A percentile compares a stretch with the other conserved stretches of the same genome.
Conservation (phyloP, 2,888 invertebrate species). For the Lycaena phlaeas region DNA sequence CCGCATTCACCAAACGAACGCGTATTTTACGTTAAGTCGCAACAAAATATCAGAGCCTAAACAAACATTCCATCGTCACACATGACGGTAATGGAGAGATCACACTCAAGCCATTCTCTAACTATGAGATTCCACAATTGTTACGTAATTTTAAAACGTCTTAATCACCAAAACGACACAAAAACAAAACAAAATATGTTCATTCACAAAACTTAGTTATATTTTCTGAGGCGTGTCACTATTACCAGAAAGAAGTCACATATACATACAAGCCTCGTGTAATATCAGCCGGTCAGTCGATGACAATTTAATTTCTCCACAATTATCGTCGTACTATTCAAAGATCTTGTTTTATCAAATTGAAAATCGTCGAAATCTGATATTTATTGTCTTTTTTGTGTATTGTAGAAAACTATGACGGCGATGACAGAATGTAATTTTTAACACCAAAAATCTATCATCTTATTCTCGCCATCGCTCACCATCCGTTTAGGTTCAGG, state of each 20-base stretch:
- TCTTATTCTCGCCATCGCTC: slow-evolving; percentile 73
- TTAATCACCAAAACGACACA: slow-evolving; percentile 68
- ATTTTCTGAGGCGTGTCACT: slow-evolving; percentile 74
- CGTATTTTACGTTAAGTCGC: slow-evolving; percentile 62
- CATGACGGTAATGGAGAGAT: slow-evolving; percentile 72
- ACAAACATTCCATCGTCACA: slow-evolving; percentile 73
- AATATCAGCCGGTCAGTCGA: slow-evolving; percentile 74
- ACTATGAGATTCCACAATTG: slow-evolving; percentile 71
- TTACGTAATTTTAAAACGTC: slow-evolving; percentile 71
- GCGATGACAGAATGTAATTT: slow-evolving; percentile 71
- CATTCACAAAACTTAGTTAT: slow-evolving; percentile 68
- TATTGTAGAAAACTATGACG: slow-evolving; percentile 57
- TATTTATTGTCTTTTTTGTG: slow-evolving; percentile 47
- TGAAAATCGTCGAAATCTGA: slow-evolving; percentile 55
- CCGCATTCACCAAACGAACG: slow-evolving; percentile 61
- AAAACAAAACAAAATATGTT: slow-evolving; percentile 62
- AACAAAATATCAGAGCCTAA: slow-evolving; percentile 70
- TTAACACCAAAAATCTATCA: slow-evolving; percentile 74
- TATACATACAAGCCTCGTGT: slow-evolving; percentile 74
- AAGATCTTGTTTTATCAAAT: slow-evolving; percentile 49
- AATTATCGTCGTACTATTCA: slow-evolving; percentile 54
- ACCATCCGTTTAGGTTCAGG: slow-evolving; percentile 66
- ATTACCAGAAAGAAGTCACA: slow-evolving; percentile 72
- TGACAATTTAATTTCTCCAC: slow-evolving; percentile 68
- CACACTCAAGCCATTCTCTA: slow-evolving; percentile 72